Base-by-base conservation (phyloP, 2,797 vertebrate genomes). In the Masticophis lateralis region DNA sequence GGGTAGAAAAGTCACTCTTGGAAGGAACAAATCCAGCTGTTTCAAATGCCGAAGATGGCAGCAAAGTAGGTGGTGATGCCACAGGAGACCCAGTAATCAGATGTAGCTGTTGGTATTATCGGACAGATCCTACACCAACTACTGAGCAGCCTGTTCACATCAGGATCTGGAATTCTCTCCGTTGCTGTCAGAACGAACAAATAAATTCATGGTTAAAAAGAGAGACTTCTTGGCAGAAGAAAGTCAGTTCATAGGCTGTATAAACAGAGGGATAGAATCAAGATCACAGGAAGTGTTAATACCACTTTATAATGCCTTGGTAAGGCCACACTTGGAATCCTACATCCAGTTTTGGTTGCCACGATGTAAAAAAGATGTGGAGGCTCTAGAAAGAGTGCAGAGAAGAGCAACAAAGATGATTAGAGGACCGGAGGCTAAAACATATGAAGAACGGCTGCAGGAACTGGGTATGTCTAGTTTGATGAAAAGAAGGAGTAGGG, bases 71-170 rank as follows among this genome's bases (percentile, higher is more conserved):
- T 16, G 87, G 66, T 66, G 94, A 97, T 96, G 95, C 94, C 94
- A 93, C 96, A 95, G 94, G 97, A 96, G 96, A 97, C 97, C 97
- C 98, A 98, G 98, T 98, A 98, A 97, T 97, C 97, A 98, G 97
- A 98, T 98, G 97, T 98, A 98, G 97, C 98, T 98, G 97, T 97
- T 94, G 92, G 93, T 25, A 56, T 93, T 92, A 90, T 94, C 88
- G 55, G 94, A 98, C 98, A 98, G 97, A 98, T 96, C 96, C 97
- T 98, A 98, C 97, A 98, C 97, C 89, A 96, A 97, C 94, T 97
- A 98, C 98, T 97, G 95, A 96, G 98, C 97, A 88, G 94, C 97
- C 94, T 95, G 94, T 95, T 74, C 55, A 96, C 96, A 97, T 95
- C 96, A 0, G 37, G 47, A 51, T 93, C 88, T 90, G 47, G 8